These are phyloP conservation scores for Montipora efflorescens DNA, from an alignment of 64 coral and sea anemone species.

Conservation along the genomic window DNA sequence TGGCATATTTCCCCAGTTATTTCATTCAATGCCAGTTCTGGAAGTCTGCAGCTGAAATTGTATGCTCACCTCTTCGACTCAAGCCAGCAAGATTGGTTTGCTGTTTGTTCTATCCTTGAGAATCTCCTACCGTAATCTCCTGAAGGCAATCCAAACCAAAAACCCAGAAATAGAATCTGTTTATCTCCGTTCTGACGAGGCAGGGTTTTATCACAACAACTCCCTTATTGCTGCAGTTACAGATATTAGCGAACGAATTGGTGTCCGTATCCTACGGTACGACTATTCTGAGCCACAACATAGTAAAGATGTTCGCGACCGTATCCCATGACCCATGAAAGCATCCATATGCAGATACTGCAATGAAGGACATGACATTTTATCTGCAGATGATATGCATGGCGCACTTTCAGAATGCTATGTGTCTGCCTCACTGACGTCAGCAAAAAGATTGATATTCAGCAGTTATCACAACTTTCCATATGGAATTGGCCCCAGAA, in stretches of 20 bases:
- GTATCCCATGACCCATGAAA: slow-evolving; percentile 7
- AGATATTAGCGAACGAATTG: slow-evolving; percentile 18
- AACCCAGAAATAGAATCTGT: slow-evolving; percentile 23
- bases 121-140: background rate
- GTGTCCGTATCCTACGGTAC: background rate
- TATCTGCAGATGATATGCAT: slow-evolving; percentile 13
- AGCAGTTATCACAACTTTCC: slow-evolving; percentile 15
- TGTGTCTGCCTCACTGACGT: background rate
- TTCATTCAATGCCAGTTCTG: slow-evolving; percentile 31
- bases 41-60: slow-evolving; percentile 5
- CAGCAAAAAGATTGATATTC: background rate
- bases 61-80: slow-evolving; percentile 50
- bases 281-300: slow-evolving; percentile 1
- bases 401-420: background rate
- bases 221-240: slow-evolving; percentile 18
- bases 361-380: slow-evolving; percentile 45
- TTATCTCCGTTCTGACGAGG: slow-evolving; percentile 49
- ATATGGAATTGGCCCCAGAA: slow-evolving; percentile 33
- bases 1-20: slow-evolving; percentile 4
- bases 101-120: slow-evolving; percentile 32
- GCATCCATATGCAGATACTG: slow-evolving; percentile 3
- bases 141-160: background rate
- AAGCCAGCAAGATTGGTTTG: background rate
- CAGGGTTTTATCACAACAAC: slow-evolving; percentile 44
- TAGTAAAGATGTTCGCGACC: background rate